Base-by-base conservation (phyloP, 2,888 invertebrate species). In the Limnephilus lunatus region DNA sequence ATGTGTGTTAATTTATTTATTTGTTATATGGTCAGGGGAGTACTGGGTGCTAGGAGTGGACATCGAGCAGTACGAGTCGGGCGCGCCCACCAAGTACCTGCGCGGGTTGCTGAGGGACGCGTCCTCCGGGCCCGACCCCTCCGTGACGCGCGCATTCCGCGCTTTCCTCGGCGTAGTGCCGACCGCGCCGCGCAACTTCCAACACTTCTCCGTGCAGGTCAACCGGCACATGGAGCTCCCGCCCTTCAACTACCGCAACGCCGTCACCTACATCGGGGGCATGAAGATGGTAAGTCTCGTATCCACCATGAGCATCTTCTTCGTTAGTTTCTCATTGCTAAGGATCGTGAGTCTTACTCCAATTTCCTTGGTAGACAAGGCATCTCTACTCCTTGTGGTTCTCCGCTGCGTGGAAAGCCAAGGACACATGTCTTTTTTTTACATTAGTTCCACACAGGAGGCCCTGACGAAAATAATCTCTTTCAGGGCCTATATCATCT, bases 1-100 rank as follows among this genome's bases (percentile, higher is more conserved):
- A 68, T 9, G 68, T n/a, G 68, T 25, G 25, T 25, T 44, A 11
- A 4, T 11, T 44, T 68, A 19, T 68, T 25, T 68, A 25, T 68
- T 68, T 12, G 30, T 15, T 4, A 3, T 82, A 1, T 31, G 85
- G 12, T 11, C 95, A 98, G 98, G 99, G n/a, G 98, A 99, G 95
- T 99, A 99, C 95, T 99, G 98, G 95, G 99, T 98, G 1, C 97
- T 99, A 35, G 99, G 99, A 9, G 98, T 99, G 11, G 98, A 98
- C 94, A 97, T 98, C 25, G 98, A 98, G 94, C 98, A 98, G 94
- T 99, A 99, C 95, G 98, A 98, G 94, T 95, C 97, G 3, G 96
- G 97, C 35, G 97, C 97, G 92, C 98, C 99, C 0, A 97, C 97
- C 88, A 97, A 97, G 94, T 99, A 99, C 95, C 96, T 99, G 39